These are phyloP conservation scores for Rana temporaria DNA, from an alignment of 2,113 vertebrate genomes.

Conservation along the genomic window DNA sequence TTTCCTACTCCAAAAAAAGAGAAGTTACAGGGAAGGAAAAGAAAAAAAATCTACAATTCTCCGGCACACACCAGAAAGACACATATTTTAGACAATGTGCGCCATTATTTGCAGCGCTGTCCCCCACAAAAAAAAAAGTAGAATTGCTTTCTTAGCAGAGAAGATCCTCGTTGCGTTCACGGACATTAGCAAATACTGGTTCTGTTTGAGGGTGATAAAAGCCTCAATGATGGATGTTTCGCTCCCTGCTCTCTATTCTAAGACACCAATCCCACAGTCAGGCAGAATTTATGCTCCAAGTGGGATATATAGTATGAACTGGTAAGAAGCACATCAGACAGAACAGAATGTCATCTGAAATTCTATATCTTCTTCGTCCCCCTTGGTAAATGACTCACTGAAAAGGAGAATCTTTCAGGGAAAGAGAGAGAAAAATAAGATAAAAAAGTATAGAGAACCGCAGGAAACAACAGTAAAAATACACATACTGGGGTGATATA, in stretches of 20 bases:
- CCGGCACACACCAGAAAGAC: conserved; percentile 17
- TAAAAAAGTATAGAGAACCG: background rate
- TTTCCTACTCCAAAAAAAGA: conserved; percentile 29
- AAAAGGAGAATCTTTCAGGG: conserved; percentile 35
- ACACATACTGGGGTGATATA: conserved; percentile 16
- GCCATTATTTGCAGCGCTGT: conserved; percentile 50
- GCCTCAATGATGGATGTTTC: conserved; percentile 48
- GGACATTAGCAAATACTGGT: conserved; percentile 51
- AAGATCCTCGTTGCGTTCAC: conserved; percentile 51
- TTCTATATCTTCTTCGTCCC: conserved; percentile 49
- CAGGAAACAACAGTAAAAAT: conserved; percentile 33
- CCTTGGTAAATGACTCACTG: conserved; percentile 53
- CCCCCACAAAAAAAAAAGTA: conserved; percentile 54
- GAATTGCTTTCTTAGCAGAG: conserved; percentile 51
- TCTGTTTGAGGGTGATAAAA: conserved; percentile 57
- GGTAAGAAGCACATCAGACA: conserved; percentile 50
- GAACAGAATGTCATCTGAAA: conserved; percentile 49
- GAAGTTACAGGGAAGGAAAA: background rate
- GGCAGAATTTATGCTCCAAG: conserved; percentile 53
- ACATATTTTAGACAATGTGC: conserved; percentile 46
- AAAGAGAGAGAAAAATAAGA: conserved; percentile 13
- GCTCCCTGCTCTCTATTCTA: conserved; percentile 46
- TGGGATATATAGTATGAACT: conserved; percentile 55
- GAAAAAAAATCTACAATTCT: conserved; percentile 40
- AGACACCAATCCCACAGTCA: conserved; percentile 52